Base-by-base conservation (phyloP, 2,888 invertebrate genomes). In the Eupeodes latifasciatus region DNA sequence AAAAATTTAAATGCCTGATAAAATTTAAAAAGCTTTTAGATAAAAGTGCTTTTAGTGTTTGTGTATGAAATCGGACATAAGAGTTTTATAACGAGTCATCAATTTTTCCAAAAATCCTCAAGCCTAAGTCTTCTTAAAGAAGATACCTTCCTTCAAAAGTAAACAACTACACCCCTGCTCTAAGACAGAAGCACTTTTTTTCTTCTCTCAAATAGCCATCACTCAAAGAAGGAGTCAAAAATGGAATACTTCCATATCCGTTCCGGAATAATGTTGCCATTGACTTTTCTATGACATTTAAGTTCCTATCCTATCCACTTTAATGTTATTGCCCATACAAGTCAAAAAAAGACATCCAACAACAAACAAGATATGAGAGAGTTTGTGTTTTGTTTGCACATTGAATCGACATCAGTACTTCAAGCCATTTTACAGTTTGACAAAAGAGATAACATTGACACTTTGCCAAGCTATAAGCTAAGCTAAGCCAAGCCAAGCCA, bases 211-310 rank as follows among this genome's bases (percentile, higher is more conserved):
- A 49, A 75, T 66, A 71, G 34, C 51, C 77, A 85, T 82, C 78
- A 85, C 49, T 82, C 78, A 78, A 78, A 66, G 66, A 61, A 49
- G 55, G 12, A 40, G 62, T 47, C 51, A 72, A 69, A 86, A 83
- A 79, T 79, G 85, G 82, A 71, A 79, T 75, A 75, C 83, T 86
- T 86, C 86, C 86, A 86, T 86, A 86, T 86, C 83, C 83, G 79
- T 51, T 47, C 76, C 59, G 51, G 40, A 40, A 44, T 55, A 49
- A 10, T 62, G 16, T 81, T 66, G 72, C n/a, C 71, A 69, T 86
- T 76, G 74, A 69, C 82, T 86, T 40, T 40, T 82, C 61, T 51
- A 61, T 72, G 27, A 59, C 72, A 72, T 72, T 72, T 72, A 1
- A 72, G 72, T 59, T 72, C 59, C 72, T 72, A 55, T 79, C 82